Conservation (phyloP, 2,113 vertebrate genomes). For the Platysternon megacephalum region DNA sequence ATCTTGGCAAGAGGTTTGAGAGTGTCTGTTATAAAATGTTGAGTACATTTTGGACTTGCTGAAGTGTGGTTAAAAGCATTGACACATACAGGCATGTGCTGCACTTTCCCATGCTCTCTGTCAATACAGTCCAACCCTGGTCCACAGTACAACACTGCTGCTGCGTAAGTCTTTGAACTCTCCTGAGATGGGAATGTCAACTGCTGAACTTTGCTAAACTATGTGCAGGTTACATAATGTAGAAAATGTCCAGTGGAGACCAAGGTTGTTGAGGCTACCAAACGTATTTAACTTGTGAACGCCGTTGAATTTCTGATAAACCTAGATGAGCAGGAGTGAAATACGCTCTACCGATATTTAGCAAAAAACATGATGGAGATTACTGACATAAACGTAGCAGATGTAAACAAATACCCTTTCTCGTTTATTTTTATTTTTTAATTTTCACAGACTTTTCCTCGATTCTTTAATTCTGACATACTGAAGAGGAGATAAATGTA, state of each 20-base stretch:
- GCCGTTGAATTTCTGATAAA: neutral
- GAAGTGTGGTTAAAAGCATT: neutral
- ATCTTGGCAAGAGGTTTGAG: neutral
- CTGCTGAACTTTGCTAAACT: conserved; percentile 27
- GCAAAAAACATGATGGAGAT: neutral
- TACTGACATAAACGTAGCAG: neutral
- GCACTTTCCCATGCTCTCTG: neutral
- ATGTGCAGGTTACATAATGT: neutral
- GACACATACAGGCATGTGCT: conserved; percentile 27
- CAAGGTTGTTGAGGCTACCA: neutral
- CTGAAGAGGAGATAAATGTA: neutral
- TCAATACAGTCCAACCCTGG: neutral
- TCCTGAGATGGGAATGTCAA: neutral
- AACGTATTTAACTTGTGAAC: conserved; percentile 4
- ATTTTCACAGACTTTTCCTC: neutral
- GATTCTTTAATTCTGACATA: neutral
- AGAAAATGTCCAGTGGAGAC: neutral
- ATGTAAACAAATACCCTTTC: neutral
- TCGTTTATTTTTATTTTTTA: neutral
- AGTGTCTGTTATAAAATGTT: neutral
- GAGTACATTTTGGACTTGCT: neutral
- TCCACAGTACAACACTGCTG: neutral
- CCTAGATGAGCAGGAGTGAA: neutral
- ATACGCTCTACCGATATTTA: neutral
- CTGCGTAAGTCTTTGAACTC: neutral